phyloP scores from a whole-genome alignment of 2,797 vertebrate species.

The Mus minutoides region DNA sequence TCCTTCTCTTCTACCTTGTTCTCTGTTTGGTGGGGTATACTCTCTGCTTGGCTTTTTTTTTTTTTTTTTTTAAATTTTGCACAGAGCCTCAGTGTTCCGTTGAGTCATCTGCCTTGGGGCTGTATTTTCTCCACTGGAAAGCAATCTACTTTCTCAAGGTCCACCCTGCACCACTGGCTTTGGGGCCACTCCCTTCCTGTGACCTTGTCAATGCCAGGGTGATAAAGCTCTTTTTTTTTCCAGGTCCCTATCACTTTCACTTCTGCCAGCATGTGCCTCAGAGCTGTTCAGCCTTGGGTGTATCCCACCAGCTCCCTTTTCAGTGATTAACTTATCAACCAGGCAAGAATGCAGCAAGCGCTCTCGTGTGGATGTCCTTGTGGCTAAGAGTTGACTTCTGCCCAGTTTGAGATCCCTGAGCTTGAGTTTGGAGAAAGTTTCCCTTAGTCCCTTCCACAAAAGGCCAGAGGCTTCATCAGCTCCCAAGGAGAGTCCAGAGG shows the following conservation, averaged over 20 bases:
- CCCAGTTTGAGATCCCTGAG: not conserved
- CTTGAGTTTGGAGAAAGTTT: constrained; percentile 5
- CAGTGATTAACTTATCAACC: constrained; percentile 71
- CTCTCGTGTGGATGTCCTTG: constrained; percentile 56
- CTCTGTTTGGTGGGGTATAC: not conserved
- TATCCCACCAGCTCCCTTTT: constrained; percentile 49
- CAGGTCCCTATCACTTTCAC: not conserved
- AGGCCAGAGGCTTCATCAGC: not conserved
- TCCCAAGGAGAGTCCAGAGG: not conserved
- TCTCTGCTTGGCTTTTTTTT: not conserved
- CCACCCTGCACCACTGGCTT: not conserved
- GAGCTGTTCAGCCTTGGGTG: constrained; percentile 41
- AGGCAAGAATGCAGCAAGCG: constrained; percentile 42
- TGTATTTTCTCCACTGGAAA: constrained; percentile 50
- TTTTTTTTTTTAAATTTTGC: constrained; percentile 14
- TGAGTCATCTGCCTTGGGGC: constrained; percentile 2
- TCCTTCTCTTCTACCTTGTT: not conserved
- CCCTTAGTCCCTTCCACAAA: not conserved
- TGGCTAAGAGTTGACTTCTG: constrained; percentile 33
- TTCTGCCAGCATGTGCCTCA: not conserved
- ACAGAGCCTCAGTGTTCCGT: not conserved
- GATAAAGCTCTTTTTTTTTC: constrained; percentile 19
- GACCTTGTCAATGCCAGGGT: not conserved
- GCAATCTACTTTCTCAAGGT: constrained; percentile 59
- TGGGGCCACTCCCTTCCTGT: constrained; percentile 60